phyloP scores from a whole-genome alignment of 2,113 vertebrate species.

The Paradoxurus hermaphroditus region DNA sequence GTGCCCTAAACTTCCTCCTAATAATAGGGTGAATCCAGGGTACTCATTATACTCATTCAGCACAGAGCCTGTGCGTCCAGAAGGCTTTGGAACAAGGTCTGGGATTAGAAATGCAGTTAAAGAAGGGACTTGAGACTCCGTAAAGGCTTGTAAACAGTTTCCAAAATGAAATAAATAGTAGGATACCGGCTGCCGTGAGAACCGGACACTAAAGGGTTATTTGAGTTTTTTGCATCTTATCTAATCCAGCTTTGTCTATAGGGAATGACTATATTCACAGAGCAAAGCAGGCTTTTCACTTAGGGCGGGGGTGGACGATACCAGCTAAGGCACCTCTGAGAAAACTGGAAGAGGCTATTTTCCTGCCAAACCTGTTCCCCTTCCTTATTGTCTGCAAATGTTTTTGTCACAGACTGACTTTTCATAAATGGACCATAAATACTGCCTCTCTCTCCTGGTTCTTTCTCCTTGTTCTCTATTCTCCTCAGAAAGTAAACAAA shows the following conservation, averaged over 20 bases:
- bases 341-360: slow-evolving; percentile 60
- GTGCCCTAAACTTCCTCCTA: slow-evolving; percentile 43
- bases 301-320: not conserved
- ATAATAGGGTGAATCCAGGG: slow-evolving; percentile 54
- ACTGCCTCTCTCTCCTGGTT: slow-evolving; percentile 45
- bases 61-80: slow-evolving; percentile 52
- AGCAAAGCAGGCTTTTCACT: slow-evolving; percentile 26
- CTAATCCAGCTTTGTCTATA: slow-evolving; percentile 41
- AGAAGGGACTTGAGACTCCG: slow-evolving; percentile 43
- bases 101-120: slow-evolving; percentile 53
- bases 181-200: slow-evolving; percentile 17
- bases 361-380: slow-evolving; percentile 71
- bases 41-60: slow-evolving; percentile 61
- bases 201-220: slow-evolving; percentile 10
- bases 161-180: slow-evolving; percentile 51
- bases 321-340: slow-evolving; percentile 53
- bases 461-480: slow-evolving; percentile 60
- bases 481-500: slow-evolving; percentile 69
- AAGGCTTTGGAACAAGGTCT: slow-evolving; percentile 49
- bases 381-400: slow-evolving; percentile 67
- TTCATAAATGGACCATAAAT: slow-evolving; percentile 64
- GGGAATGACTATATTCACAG: slow-evolving; percentile 35
- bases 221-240: slow-evolving; percentile 9
- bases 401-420: slow-evolving; percentile 72
- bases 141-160: slow-evolving; percentile 39